These are phyloP conservation scores for Gymnosoma rotundatum DNA, from an alignment of 2,888 invertebrate genomes.

Conservation along the genomic window DNA sequence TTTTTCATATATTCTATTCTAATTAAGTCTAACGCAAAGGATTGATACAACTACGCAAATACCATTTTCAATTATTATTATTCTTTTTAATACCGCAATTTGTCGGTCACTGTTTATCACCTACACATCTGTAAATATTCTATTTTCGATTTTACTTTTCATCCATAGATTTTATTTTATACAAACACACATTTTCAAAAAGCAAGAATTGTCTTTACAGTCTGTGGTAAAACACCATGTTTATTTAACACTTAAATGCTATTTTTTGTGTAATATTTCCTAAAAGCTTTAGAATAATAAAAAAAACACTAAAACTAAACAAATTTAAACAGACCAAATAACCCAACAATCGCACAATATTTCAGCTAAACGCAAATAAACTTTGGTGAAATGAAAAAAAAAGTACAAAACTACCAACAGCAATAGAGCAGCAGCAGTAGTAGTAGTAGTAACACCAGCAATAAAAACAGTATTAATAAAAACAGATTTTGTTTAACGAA, in stretches of 20 bases:
- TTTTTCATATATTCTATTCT: too few relatives aligned
- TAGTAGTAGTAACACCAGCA: background rate
- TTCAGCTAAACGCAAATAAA: conserved; percentile 20
- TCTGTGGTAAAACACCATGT: conserved; percentile 62
- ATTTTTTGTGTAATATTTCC: conserved; percentile 40
- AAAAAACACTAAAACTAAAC: conserved; percentile 4
- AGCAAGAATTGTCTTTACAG: background rate
- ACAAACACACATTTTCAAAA: too few relatives aligned
- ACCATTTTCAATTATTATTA: too few relatives aligned
- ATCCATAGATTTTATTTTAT: too few relatives aligned
- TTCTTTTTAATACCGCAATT: too few relatives aligned
- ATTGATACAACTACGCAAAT: too few relatives aligned
- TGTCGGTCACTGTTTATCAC: too few relatives aligned
- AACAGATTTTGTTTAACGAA: conserved; percentile 56
- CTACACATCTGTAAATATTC: too few relatives aligned
- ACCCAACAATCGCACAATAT: background rate
- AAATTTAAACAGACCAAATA: background rate
- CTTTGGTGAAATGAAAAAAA: background rate
- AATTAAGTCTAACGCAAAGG: too few relatives aligned
- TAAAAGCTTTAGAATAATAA: background rate
- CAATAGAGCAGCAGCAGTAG: too few relatives aligned
- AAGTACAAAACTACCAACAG: background rate
- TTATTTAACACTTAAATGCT: conserved; percentile 63
- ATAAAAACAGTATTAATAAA: conserved; percentile 36
- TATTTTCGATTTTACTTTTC: too few relatives aligned